Evolutionary conservation across 2,888 invertebrate species (phyloP), one percentile per base, ranked within the genome.

Genomic region (Chymomyza amoena): DNA sequence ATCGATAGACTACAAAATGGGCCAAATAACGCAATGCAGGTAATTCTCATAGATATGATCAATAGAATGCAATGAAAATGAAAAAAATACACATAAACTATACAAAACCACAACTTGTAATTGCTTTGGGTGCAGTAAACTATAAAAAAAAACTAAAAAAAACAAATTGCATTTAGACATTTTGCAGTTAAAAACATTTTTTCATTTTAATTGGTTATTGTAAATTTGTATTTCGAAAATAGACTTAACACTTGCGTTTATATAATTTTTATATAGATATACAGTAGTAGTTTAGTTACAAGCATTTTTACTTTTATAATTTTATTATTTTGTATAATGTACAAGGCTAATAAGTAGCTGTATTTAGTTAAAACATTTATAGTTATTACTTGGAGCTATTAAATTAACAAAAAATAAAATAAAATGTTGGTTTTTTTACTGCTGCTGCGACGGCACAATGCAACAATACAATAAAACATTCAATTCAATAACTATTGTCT

Each of bases 21-120:
- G 60, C 52, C 45, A 36, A 20, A 15, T 18, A 45, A 36, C 15
- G 66, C 61, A 18, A 61, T 61, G 73, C 66, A 68, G 63, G 61
- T 69, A 13, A 67, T 68, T 80, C 75, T 68, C 83, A 85, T 83
- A 78, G 83, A 76, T 80, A 75, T 68, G 72, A 66, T 45, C 39
- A 28, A 59, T 15, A 6, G 16, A 39, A 61, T 6, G 50, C 52
- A 25, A 66, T 6, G 64, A 9, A 67, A 5, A 36, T 2, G 61
- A 6, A 25, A 25, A 25, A 66, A 2, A 66, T 0, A 57, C 13
- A 52, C 9, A 15, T 13, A 51, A 10, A 56, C 15, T 50, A 45
- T 39, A 28, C 9, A 32, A 18, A 54, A n/a, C 3, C 52, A 16
- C 52, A 54, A 54, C 7, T 54, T 54, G 52, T 45, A 45, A 54